Conservation (phyloP, 2,797 vertebrate genomes). For the Meriones psammophilus region DNA sequence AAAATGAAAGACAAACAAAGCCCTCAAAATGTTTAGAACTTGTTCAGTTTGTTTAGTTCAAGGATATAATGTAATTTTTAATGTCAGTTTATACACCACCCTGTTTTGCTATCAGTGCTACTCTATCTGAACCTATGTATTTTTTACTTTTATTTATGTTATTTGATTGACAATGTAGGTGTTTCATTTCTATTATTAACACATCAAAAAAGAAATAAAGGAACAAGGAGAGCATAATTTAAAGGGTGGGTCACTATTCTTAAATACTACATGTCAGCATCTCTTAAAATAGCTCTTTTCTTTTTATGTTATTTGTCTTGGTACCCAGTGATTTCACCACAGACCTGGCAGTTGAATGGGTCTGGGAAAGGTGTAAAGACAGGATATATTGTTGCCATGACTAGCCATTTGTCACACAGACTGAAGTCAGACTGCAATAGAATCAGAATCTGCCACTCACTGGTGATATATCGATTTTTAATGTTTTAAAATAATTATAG, state of each 20-base stretch:
- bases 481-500: conserved; percentile 81
- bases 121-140: neutral
- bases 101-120: neutral
- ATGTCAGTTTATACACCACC: neutral
- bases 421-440: conserved; percentile 19
- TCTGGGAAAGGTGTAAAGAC: neutral
- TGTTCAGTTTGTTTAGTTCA: conserved; percentile 36
- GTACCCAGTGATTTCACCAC: conserved; percentile 15
- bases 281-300: neutral
- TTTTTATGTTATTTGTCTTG: conserved; percentile 37
- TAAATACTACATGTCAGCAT: conserved; percentile 5
- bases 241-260: neutral
- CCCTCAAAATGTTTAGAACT: neutral
- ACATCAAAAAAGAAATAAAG: neutral
- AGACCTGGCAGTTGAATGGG: conserved; percentile 19
- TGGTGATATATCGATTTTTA: conserved; percentile 74
- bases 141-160: conserved; percentile 4
- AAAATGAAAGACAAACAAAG: neutral
- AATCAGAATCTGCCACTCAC: conserved; percentile 67
- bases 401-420: conserved; percentile 69
- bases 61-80: neutral
- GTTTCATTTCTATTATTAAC: conserved; percentile 38
- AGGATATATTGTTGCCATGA: conserved; percentile 54
- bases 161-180: conserved; percentile 10
- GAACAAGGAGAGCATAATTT: neutral